Conservation (phyloP, 1,140 invertebrate genomes). For the Diuraphis noxia region DNA sequence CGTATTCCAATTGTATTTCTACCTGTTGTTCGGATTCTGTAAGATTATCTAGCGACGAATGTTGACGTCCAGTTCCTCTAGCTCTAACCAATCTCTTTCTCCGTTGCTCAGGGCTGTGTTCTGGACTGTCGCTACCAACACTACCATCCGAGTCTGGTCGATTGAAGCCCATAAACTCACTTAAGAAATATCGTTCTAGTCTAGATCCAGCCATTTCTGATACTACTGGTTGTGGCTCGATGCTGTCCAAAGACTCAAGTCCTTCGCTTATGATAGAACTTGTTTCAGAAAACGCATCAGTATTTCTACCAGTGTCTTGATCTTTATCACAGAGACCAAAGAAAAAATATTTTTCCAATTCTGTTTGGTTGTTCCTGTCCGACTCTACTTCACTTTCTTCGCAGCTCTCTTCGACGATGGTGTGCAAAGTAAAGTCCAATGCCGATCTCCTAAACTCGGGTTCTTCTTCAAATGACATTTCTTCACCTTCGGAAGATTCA, state of each 20-base stretch:
- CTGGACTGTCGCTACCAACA: slow-evolving; percentile 80
- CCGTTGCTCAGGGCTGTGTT: slow-evolving; percentile 82
- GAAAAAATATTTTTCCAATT: slow-evolving; percentile 90
- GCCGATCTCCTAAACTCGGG: slow-evolving; percentile 77
- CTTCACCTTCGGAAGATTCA: slow-evolving; percentile 65
- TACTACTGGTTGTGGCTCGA: slow-evolving; percentile 64
- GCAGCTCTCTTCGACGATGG: slow-evolving; percentile 91
- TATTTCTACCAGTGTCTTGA: slow-evolving; percentile 61
- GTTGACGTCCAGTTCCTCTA: slow-evolving; percentile 76
- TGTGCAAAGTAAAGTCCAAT: slow-evolving; percentile 88
- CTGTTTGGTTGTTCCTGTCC: slow-evolving; percentile 65
- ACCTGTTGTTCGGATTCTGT: slow-evolving; percentile 60
- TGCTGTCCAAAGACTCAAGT: slow-evolving; percentile 69
- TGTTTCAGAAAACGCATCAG: slow-evolving; percentile 80
- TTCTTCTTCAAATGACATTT: slow-evolving; percentile 70
- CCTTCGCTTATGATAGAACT: slow-evolving; percentile 85
- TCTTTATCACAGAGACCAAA: slow-evolving; percentile 75
- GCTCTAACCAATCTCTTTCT: slow-evolving; percentile 78
- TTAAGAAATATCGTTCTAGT: slow-evolving; percentile 87
- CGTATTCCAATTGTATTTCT: slow-evolving; percentile 66
- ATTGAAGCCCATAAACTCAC: slow-evolving; percentile 80
- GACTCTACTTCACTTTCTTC: slow-evolving; percentile 82
- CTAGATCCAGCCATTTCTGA: slow-evolving; percentile 78
- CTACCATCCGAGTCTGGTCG: slow-evolving; percentile 80
- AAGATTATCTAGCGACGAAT: slow-evolving; percentile 79